Base-by-base conservation (phyloP, 2,888 invertebrate species). In the Copidosoma aretas region DNA sequence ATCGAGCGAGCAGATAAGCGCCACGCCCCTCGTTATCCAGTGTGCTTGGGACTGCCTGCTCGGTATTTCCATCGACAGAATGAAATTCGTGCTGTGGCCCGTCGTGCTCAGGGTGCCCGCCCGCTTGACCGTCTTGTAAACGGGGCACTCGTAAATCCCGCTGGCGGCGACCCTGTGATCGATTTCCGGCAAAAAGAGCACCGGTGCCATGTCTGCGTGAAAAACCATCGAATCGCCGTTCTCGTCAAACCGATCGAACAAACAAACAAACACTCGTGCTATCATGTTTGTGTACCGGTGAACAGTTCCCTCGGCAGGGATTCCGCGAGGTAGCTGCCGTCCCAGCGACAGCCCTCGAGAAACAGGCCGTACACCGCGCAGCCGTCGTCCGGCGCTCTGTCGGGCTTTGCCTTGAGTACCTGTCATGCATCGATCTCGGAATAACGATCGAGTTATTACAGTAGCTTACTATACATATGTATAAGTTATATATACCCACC, bases 331-430 rank as follows among this genome's bases (percentile, higher is more conserved):
- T 1, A 84, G 79, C 56, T 90, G 90, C 76, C 78, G 80, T 91
- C 89, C 93, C 93, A 94, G 52, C 91, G 85, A n/a, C 91, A 91
- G 0, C 93, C 93, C 81, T 93, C 93, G 60, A 93, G 81, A 81
- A 86, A 94, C 68, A 94, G 80, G 0, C 91, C 91, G 65, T 88
- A 86, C 54, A 91, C 88, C 71, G 87, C 88, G 73, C 90, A 90
- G 0, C 91, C 91, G 76, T 90, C 88, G 0, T 81, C 82, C 0
- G 87, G 87, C 73, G 86, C 82, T 75, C 84, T 83, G 0, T 74
- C 72, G 0, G 90, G 90, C 1, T 83, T 77, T 88, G 54, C 61
- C 1, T 25, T 1, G 15, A 71, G 46, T 1, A 71, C 71, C 71
- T 71, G 60, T n/a, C 43, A 46, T 12, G 41, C 41, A 41, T 22